phyloP scores from a whole-genome alignment of 2,113 vertebrate genomes.

The Rattus norvegicus region GRCr8 NC_086028.1:78899001-78899500 shows the following conservation, averaged over 20 bases:
- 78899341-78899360: background rate
- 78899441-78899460: constrained; percentile 18
- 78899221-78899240: background rate
- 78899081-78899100: background rate
- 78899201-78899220: background rate
- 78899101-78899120: background rate
- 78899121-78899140: constrained; percentile 42
- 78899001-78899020: constrained; percentile 23
- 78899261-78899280: background rate
- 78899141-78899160: background rate
- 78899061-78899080: background rate
- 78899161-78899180: background rate
- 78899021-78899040: constrained; percentile 50
- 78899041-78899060: constrained; percentile 24
- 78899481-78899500: background rate
- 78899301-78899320: no score
- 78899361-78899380: background rate
- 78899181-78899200: background rate
- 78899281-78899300: fast-evolving
- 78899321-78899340: background rate
- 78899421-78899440: constrained; percentile 29
- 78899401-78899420: background rate
- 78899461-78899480: constrained; percentile 12
- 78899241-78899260: background rate
- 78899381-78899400: background rate